phyloP scores from a whole-genome alignment of 1,140 invertebrate genomes.

The Bombus huntii region DNA sequence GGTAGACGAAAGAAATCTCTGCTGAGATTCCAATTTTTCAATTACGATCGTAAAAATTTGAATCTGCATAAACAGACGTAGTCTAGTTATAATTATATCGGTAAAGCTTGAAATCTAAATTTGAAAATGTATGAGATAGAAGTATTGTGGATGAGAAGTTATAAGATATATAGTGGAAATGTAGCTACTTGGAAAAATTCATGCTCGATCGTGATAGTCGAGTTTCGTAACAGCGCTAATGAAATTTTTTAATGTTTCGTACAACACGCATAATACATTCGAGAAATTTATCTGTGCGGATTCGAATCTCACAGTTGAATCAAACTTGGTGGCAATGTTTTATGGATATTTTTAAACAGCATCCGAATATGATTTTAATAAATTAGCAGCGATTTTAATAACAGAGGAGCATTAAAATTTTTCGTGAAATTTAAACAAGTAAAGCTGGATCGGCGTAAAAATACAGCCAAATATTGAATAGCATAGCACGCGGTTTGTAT shows the following conservation, averaged over 20 bases:
- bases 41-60: too few species aligned
- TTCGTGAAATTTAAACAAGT: not conserved
- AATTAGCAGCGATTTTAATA: not conserved
- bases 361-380: not conserved
- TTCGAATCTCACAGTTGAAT: too few species aligned
- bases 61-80: too few species aligned
- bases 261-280: not conserved
- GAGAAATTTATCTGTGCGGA: not conserved
- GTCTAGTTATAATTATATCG: too few species aligned
- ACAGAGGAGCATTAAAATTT: not conserved
- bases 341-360: not conserved
- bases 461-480: not conserved
- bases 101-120: not conserved
- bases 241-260: too few species aligned
- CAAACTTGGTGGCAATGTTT: not conserved
- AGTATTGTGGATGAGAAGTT: not conserved
- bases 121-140: not conserved
- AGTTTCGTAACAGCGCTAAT: too few species aligned
- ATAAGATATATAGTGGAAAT: not conserved
- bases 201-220: too few species aligned
- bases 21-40: not conserved
- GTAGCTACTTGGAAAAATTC: too few species aligned
- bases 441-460: too few species aligned
- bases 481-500: not conserved
- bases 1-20: not conserved